A percentile compares a stretch with the other conserved stretches of the same genome.
These are phyloP conservation scores for Lepidostoma basale DNA, from an alignment of 1,140 invertebrate species.

Conservation along the genomic window DNA sequence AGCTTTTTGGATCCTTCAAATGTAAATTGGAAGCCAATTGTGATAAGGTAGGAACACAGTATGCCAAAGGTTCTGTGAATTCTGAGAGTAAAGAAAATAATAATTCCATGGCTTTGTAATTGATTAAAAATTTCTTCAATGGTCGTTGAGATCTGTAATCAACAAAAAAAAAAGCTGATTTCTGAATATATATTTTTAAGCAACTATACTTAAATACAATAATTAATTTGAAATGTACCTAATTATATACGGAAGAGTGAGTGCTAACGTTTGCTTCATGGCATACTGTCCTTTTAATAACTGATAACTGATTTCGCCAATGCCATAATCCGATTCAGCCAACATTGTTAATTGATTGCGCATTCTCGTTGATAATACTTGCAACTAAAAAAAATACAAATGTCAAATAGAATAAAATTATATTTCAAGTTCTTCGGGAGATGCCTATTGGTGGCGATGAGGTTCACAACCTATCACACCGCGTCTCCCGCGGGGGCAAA, in stretches of 20 bases:
- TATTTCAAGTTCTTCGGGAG: background rate
- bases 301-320: constrained; percentile 63
- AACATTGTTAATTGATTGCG: constrained; percentile 55
- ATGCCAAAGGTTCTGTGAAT: constrained; percentile 53
- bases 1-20: constrained; percentile 58
- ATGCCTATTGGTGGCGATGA: background rate
- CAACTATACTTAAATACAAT: no score
- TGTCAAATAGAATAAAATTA: background rate
- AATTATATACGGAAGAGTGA: constrained; percentile 62
- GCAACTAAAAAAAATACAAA: constrained; percentile 48
- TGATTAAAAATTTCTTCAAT: constrained; percentile 56
- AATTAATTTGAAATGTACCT: constrained; percentile 50
- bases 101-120: constrained; percentile 54
- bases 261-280: constrained; percentile 57
- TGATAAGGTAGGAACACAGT: constrained; percentile 55
- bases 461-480: no score
- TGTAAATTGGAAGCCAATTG: constrained; percentile 56
- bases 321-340: constrained; percentile 61
- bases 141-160: constrained; percentile 54
- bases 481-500: no score
- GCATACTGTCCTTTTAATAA: constrained; percentile 54
- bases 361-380: constrained; percentile 52
- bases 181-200: background rate
- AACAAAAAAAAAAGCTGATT: constrained; percentile 27
- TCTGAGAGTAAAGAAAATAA: constrained; percentile 50